Conservation (phyloP, 1,140 invertebrate species). For the Akabosia matsudoensis region DNA sequence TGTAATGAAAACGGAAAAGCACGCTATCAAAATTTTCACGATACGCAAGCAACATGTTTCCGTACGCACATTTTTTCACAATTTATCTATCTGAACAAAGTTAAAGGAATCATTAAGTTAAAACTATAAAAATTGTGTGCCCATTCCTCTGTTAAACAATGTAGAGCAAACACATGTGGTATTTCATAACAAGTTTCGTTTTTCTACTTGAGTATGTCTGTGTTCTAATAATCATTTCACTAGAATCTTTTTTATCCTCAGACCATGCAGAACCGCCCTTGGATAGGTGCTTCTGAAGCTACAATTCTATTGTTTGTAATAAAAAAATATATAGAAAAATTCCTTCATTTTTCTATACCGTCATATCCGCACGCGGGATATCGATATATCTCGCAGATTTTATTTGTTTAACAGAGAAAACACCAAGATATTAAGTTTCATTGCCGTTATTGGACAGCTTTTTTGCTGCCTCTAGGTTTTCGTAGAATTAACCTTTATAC, state of each 20-base stretch:
- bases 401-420: too few species aligned
- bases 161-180: neutral
- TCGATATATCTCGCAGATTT: too few species aligned
- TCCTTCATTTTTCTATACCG: too few species aligned
- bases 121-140: neutral
- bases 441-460: too few species aligned
- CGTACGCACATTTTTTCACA: neutral
- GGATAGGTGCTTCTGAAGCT: neutral
- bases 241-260: neutral
- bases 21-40: neutral
- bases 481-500: too few species aligned
- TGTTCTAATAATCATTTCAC: constrained; percentile 9
- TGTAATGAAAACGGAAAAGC: neutral
- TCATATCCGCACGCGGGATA: too few species aligned
- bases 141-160: too few species aligned
- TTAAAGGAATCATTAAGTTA: neutral
- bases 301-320: too few species aligned
- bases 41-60: neutral
- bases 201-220: neutral
- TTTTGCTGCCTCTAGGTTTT: too few species aligned
- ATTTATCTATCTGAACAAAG: neutral
- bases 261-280: neutral
- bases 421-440: too few species aligned
- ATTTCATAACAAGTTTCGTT: neutral
- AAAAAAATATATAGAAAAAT: too few species aligned